Evolutionary conservation across 2,797 vertebrate species (phyloP).

Genomic region (Syngnathus rostellatus): DNA sequence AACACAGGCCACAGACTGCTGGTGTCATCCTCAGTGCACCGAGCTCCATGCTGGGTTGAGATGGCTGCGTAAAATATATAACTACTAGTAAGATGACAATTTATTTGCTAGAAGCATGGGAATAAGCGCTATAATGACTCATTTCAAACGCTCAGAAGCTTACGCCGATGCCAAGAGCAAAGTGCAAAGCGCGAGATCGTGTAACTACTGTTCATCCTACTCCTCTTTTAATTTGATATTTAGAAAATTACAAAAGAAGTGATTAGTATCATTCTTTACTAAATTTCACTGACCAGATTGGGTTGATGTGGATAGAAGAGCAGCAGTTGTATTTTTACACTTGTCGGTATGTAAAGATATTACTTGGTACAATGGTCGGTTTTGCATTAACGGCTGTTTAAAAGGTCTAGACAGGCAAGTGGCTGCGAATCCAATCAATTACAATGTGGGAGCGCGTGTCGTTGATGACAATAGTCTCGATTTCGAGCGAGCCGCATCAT

Average conservation of each 20-base stretch:
- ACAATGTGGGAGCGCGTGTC: conserved; percentile 2
- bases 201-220: not conserved
- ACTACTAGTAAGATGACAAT: conserved; percentile 13
- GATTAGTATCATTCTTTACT: not conserved
- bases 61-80: conserved; percentile 3
- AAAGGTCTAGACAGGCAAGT: not conserved
- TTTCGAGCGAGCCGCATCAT: conserved; percentile 2
- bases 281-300: not conserved
- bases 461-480: conserved; percentile 4
- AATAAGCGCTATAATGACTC: conserved; percentile 18
- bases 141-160: conserved; percentile 19
- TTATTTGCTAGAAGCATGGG: conserved; percentile 54
- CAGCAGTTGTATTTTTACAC: too few relatives aligned
- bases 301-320: too few relatives aligned
- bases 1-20: conserved; percentile 38
- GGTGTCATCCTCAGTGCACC: conserved; percentile 36
- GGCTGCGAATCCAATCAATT: not conserved
- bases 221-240: not conserved
- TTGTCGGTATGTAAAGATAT: not conserved
- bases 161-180: not conserved
- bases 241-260: not conserved
- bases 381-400: not conserved
- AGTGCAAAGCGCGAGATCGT: not conserved
- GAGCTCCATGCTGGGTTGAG: conserved; percentile 23
- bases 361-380: not conserved